These are phyloP conservation scores for Panzeria rudis DNA, from an alignment of 2,888 invertebrate species.

Conservation along the genomic window DNA sequence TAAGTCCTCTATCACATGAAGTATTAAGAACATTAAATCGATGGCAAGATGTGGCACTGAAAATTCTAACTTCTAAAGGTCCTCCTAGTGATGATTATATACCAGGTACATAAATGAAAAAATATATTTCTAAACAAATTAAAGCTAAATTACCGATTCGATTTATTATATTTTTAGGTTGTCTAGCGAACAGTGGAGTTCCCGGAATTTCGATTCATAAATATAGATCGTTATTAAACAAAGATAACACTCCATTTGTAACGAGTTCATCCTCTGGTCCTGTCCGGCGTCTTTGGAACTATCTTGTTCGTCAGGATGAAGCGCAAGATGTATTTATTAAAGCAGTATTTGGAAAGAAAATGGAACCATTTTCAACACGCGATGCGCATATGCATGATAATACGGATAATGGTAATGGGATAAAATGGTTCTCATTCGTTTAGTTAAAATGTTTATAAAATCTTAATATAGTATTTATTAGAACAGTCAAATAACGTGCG, in stretches of 20 bases:
- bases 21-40: conserved; percentile 92
- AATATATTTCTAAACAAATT: not conserved
- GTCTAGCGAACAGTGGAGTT: conserved; percentile 90
- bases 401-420: conserved; percentile 63
- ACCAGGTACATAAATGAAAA: conserved; percentile 84
- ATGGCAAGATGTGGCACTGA: conserved; percentile 94
- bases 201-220: conserved; percentile 95
- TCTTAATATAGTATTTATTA: no score
- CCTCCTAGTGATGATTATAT: conserved; percentile 94
- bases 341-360: conserved; percentile 92
- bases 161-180: conserved; percentile 84
- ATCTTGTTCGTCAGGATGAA: conserved; percentile 94
- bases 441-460: not conserved
- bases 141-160: not conserved
- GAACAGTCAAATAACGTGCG: no score
- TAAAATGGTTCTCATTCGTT: not conserved
- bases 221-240: conserved; percentile 95
- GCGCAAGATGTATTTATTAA: conserved; percentile 98
- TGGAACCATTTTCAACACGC: conserved; percentile 49
- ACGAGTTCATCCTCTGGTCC: conserved; percentile 89
- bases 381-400: conserved; percentile 36
- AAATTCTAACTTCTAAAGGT: conserved; percentile 86
- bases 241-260: conserved; percentile 97
- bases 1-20: conserved; percentile 96
- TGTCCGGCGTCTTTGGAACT: conserved; percentile 94